Percentiles rank a stretch among this genome's conserved stretches.
Conservation (phyloP, 37 sponge, comb jelly and placozoan genomes). For the Hexactinellida sp. region DNA sequence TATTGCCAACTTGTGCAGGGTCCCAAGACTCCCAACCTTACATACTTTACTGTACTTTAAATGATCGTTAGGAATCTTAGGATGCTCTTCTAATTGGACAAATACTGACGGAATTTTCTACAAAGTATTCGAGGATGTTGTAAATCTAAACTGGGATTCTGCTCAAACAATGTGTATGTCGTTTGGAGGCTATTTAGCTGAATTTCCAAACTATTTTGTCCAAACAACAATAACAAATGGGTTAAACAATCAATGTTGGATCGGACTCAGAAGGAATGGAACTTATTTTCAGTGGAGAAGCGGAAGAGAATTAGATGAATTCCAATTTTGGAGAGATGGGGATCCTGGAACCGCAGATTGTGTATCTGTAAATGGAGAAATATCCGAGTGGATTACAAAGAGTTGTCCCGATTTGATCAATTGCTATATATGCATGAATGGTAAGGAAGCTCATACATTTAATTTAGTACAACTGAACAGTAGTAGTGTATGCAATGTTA, state of each 20-base stretch:
- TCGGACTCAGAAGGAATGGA: neutral
- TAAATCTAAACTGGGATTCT: neutral
- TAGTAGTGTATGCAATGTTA: too few relatives aligned
- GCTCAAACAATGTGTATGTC: neutral
- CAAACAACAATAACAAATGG: neutral
- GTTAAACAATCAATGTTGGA: neutral
- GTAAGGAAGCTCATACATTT: neutral
- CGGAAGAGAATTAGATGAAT: neutral
- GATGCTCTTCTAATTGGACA: neutral
- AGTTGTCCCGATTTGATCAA: neutral
- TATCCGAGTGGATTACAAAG: neutral
- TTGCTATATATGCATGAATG: neutral
- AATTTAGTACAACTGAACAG: neutral
- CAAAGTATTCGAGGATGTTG: neutral
- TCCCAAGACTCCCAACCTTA: too few relatives aligned
- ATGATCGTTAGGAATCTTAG: too few relatives aligned
- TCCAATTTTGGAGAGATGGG: neutral
- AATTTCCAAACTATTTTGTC: neutral
- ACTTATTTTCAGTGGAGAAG: neutral
- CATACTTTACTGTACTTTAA: too few relatives aligned
- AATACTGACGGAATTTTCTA: neutral
- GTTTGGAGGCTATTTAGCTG: neutral
- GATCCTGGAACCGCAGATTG: neutral
- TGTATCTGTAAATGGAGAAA: neutral
- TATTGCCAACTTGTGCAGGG: too few relatives aligned